Evolutionary conservation across 2,113 vertebrate genomes (phyloP), one percentile per base, ranked within the genome.

Genomic region (Brachypodius melanocephalos): DNA sequence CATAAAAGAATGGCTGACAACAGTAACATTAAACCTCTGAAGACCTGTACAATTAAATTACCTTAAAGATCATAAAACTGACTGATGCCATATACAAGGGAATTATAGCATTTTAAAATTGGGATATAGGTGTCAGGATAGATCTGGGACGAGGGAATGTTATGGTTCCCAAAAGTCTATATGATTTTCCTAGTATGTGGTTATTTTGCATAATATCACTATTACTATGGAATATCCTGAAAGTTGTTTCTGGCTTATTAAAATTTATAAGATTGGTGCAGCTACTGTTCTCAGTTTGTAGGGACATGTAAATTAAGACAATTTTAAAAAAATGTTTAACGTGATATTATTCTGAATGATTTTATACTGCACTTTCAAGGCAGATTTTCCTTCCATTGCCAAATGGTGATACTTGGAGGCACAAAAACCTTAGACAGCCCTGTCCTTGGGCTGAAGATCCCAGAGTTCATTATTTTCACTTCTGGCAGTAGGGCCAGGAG

Each of bases 131-230:
- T 46, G 19, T 89, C 69, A 90, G 32, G 34, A 69, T 85, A 92
- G 85, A 88, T 63, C 36, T 69, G 58, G 43, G 82, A 79, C 48
- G 25, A 85, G 1, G 17, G 49, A 88, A 65, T 74, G 38, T 71
- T 82, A 91, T 57, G 12, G 36, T 79, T 68, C 73, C 73, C 49
- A 73, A 58, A 92, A 87, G 14, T 40, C 55, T 92, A 51, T 14
- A 26, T 49, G 8, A 72, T 92, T 95, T 94, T 95, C 40, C 51
- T 80, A 74, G 26, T 29, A 10, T 85, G 51, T 0, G 4, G 21
- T 61, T 85, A 85, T 67, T 96, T 90, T 95, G 43, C 40, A 87
- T 81, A 94, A 95, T 76, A 85, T 57, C 66, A 83, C n/a, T 86
- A 71, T 77, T 80, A 86, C 36, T 65, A 42, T 54, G 40, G 58